Evolutionary conservation across 2,113 vertebrate species (phyloP).

Genomic region (Erythrolamprus reginae): DNA sequence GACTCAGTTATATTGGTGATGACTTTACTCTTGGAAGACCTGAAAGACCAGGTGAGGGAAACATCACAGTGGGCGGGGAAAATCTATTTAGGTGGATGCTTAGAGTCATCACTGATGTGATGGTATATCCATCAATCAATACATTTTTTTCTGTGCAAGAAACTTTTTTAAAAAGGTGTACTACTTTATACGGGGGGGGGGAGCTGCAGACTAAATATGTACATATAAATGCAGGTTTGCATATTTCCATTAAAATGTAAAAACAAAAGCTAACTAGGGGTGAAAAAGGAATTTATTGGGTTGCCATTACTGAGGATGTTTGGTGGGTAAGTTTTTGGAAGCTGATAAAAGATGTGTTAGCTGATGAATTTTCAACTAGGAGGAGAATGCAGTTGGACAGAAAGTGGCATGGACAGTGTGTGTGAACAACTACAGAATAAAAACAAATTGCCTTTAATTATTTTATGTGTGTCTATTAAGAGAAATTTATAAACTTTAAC

Average conservation of each 20-base stretch:
- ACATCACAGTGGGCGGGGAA: rapidly evolving
- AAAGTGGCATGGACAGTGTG: neutral
- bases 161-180: neutral
- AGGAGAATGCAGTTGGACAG: neutral
- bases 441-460: neutral
- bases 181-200: neutral
- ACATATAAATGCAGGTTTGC: neutral
- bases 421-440: neutral
- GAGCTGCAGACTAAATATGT: neutral
- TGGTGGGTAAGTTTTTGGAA: neutral
- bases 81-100: neutral
- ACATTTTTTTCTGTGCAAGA: neutral
- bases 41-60: neutral
- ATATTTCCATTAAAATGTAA: neutral
- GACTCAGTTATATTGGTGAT: neutral
- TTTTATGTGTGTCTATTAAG: neutral
- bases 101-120: neutral
- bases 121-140: neutral
- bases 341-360: constrained; percentile 21
- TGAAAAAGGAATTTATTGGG: neutral
- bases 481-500: neutral
- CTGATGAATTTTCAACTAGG: constrained; percentile 9
- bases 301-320: neutral
- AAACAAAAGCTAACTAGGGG: neutral
- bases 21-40: neutral